Conservation (phyloP, 1,140 invertebrate genomes). For the Cydia splendana region DNA sequence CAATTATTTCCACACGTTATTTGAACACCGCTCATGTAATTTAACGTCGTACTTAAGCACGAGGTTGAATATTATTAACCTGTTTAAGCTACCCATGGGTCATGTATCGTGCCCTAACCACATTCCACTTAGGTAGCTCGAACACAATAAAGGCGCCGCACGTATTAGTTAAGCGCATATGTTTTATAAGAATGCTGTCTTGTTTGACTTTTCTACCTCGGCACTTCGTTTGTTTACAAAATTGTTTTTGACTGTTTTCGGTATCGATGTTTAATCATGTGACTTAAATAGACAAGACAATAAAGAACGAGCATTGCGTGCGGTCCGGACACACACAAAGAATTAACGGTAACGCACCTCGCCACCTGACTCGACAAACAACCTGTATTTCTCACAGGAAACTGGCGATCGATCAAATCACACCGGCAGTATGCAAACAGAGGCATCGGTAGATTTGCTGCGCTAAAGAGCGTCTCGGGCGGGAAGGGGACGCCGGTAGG, state of each 20-base stretch:
- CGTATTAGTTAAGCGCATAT: conserved; percentile 27
- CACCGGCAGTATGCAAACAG: conserved; percentile 72
- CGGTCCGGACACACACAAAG: conserved; percentile 57
- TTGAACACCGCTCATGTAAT: conserved; percentile 27
- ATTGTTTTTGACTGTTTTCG: conserved; percentile 29
- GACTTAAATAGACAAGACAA: conserved; percentile 39
- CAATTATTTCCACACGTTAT: conserved; percentile 28
- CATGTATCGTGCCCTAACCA: conserved; percentile 59
- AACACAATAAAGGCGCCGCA: conserved; percentile 33
- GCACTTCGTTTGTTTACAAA: conserved; percentile 28
- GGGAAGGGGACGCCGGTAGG: conserved; percentile 54
- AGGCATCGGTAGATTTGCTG: conserved; percentile 64
- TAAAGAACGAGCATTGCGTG: conserved; percentile 46
- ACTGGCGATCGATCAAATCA: conserved; percentile 74
- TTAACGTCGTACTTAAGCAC: conserved; percentile 48
- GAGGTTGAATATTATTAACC: conserved; percentile 65
- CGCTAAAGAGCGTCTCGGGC: conserved; percentile 57
- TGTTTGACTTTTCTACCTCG: conserved; percentile 29
- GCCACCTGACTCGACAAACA: conserved; percentile 72
- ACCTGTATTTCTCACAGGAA: conserved; percentile 75
- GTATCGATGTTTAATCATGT: conserved; percentile 32
- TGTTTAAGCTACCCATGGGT: conserved; percentile 61
- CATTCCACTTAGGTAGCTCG: conserved; percentile 55
- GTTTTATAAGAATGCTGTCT: conserved; percentile 27
- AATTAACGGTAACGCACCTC: conserved; percentile 66